Percentiles rank a stretch among this genome's conserved stretches.
Conservation (phyloP, 2,888 invertebrate genomes). For the Dynastes maya region DNA sequence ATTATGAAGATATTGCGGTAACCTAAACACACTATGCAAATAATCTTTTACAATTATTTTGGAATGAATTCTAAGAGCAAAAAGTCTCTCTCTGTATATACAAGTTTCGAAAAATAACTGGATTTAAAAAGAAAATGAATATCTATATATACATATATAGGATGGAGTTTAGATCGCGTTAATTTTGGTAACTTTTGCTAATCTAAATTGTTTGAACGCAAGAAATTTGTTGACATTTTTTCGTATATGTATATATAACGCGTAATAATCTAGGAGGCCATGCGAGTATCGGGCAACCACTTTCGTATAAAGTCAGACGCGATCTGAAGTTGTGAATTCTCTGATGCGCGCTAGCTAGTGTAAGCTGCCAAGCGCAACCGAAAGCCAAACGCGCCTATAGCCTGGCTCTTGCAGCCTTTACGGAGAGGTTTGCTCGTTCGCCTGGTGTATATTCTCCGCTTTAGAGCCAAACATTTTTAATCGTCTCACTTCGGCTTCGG, state of each 20-base stretch:
- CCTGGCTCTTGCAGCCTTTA: slow-evolving; percentile 50
- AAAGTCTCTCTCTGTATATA: too few relatives aligned
- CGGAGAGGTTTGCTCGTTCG: slow-evolving; percentile 11
- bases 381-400: slow-evolving; percentile 54
- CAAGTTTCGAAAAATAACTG: too few relatives aligned
- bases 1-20: not conserved
- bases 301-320: slow-evolving; percentile 51
- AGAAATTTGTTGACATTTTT: slow-evolving; percentile 49
- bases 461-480: slow-evolving; percentile 49
- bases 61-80: not conserved
- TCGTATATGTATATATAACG: slow-evolving; percentile 20
- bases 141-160: not conserved
- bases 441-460: slow-evolving; percentile 49
- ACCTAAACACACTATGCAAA: not conserved
- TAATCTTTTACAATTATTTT: not conserved
- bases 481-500: slow-evolving; percentile 51
- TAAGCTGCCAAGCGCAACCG: slow-evolving; percentile 8
- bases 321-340: slow-evolving; percentile 55
- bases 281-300: slow-evolving; percentile 47
- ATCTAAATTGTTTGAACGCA: not conserved
- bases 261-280: slow-evolving; percentile 17
- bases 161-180: not conserved
- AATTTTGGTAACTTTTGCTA: slow-evolving; percentile 23
- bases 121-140: not conserved
- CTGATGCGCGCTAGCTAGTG: slow-evolving; percentile 19